Evolutionary conservation across 2,888 invertebrate species (phyloP), one percentile per base, ranked within the genome.

Genomic region (Pycnomerus fuliginosus): DNA sequence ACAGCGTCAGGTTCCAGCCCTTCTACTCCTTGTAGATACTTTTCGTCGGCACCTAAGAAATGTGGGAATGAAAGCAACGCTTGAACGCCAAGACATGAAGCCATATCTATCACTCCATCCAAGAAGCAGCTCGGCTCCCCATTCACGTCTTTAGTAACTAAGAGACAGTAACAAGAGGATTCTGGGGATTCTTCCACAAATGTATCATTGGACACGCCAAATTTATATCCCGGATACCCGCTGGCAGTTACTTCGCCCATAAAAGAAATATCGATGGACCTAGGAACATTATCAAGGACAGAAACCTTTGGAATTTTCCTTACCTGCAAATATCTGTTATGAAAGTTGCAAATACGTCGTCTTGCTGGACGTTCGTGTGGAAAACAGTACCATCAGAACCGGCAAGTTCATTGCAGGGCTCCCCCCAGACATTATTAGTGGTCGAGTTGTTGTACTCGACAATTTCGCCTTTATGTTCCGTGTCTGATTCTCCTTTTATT

Each of bases 11-110:
- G 83, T 1, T 17, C 16, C 1, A 70, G 65, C 15, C 85, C 85
- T 1, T 77, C 68, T 3, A 85, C 77, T 16, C 76, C 76, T 32
- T 76, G 74, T 1, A 70, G 65, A 60, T 85, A 85, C 12, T 66
- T 69, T 34, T 72, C 64, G 55, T 83, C 78, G 2, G 82, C 84
- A 50, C 77, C 77, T 36, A 83, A 68, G 71, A 85, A 84, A 65
- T 89, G 89, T 0, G 89, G 88, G 53, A 83, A 77, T 2, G 84
- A 79, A 39, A 86, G 62, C 36, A 87, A 77, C 22, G 87, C 71
- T 20, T 82, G 83, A 3, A 82, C 82, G 52, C 82, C 86, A 85
- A 65, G 16, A 66, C 85, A 85, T 2, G 74, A 72, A 44, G 70
- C 77, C 33, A 84, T 65, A 58, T 85, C 85, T 63, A 80, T 65